Conservation (phyloP, 2,888 invertebrate genomes). For the Drosophila mercatorum region DNA sequence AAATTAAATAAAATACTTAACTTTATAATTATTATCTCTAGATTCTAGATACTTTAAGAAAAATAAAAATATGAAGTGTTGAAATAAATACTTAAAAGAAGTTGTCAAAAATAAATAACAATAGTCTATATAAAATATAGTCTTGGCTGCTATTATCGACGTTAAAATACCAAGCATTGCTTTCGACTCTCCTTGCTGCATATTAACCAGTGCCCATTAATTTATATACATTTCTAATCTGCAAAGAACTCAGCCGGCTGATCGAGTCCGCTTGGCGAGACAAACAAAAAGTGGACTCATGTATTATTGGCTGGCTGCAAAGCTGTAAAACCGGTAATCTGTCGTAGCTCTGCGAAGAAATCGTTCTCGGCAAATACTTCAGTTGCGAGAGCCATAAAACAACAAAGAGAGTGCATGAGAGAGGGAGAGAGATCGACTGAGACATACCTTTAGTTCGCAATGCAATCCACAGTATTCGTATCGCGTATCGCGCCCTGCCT, state of each 20-base stretch:
- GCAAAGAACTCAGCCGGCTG: conserved; percentile 50
- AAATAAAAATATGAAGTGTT: too few species aligned
- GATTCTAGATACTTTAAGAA: too few species aligned
- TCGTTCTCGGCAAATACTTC: conserved; percentile 23
- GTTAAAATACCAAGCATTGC: neutral
- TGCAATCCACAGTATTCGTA: conserved; percentile 44
- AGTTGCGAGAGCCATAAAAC: conserved; percentile 4
- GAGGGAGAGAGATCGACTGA: neutral
- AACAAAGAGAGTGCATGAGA: neutral
- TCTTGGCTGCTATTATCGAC: neutral
- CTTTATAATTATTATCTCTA: too few species aligned
- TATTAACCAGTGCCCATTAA: conserved; percentile 36
- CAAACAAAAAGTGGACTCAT: conserved; percentile 34
- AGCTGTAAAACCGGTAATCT: conserved; percentile 63
- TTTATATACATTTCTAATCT: conserved; percentile 34
- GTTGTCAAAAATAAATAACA: neutral
- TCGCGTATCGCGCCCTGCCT: conserved; percentile 24
- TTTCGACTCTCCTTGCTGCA: conserved; percentile 23
- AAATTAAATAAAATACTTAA: too few species aligned
- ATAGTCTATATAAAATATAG: neutral
- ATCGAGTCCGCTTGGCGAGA: conserved; percentile 36
- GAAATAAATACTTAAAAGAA: too few species aligned
- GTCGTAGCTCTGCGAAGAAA: conserved; percentile 35
- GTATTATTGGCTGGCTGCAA: conserved; percentile 27
- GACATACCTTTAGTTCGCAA: conserved; percentile 15